Evolutionary conservation across 2,888 invertebrate genomes (phyloP).

Genomic region (Leptura quadrifasciata): DNA sequence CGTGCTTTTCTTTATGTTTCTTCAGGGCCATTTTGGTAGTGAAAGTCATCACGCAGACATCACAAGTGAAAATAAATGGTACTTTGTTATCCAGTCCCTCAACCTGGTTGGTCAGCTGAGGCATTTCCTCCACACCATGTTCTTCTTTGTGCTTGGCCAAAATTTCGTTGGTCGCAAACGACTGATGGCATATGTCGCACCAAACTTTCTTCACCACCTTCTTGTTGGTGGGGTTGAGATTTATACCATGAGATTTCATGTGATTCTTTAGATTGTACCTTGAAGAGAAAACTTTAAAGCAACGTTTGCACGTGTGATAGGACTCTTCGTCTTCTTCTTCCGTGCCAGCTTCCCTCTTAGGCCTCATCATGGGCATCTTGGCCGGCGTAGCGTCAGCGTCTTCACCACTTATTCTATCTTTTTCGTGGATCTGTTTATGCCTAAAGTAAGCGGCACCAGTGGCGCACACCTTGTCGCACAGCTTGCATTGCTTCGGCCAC

Average conservation of each 20-base stretch:
- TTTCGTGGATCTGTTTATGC: conserved; percentile 69
- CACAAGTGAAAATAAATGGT: conserved; percentile 69
- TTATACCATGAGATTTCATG: conserved; percentile 74
- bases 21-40: conserved; percentile 70
- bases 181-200: conserved; percentile 81
- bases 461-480: conserved; percentile 66
- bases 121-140: conserved; percentile 58
- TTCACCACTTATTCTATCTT: conserved; percentile 40
- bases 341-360: conserved; percentile 41
- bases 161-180: conserved; percentile 75
- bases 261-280: conserved; percentile 73
- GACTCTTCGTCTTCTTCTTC: conserved; percentile 66
- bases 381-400: conserved; percentile 33
- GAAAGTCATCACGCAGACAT: conserved; percentile 73
- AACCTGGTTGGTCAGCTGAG: conserved; percentile 50
- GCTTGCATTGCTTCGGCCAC: conserved; percentile 67
- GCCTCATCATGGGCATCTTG: conserved; percentile 36
- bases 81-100: conserved; percentile 45
- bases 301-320: conserved; percentile 73
- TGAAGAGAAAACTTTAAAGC: conserved; percentile 74
- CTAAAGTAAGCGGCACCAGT: conserved; percentile 66
- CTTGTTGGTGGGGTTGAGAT: conserved; percentile 65
- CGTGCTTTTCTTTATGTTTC: conserved; percentile 71
- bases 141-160: conserved; percentile 77
- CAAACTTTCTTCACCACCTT: conserved; percentile 72